Percentiles rank a stretch among this genome's conserved stretches.
Evolutionary conservation across 2,888 invertebrate species (phyloP).

Genomic region (Meiosimyza platycephala): DNA sequence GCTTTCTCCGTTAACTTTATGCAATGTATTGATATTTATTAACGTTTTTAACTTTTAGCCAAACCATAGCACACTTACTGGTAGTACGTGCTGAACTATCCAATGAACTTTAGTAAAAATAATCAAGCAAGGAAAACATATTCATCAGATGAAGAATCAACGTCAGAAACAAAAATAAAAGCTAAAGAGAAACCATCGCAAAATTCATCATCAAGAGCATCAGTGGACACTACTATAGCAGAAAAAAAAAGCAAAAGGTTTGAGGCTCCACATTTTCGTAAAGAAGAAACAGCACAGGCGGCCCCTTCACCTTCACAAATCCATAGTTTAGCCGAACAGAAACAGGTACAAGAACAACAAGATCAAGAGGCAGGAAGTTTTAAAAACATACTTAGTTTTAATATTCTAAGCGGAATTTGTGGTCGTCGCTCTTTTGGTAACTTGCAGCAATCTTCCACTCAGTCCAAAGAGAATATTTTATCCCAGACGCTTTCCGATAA

Average conservation of each 20-base stretch:
- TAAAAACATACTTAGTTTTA: conserved; percentile 45
- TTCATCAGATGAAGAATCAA: conserved; percentile 41
- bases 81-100: not conserved
- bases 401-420: conserved; percentile 51
- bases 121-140: conserved; percentile 37
- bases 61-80: too few relatives aligned
- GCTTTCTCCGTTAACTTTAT: not conserved
- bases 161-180: conserved; percentile 1
- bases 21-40: too few relatives aligned
- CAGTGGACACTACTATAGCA: conserved; percentile 31
- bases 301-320: not conserved
- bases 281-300: not conserved
- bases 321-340: not conserved
- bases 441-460: conserved; percentile 32
- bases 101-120: conserved; percentile 42
- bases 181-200: not conserved
- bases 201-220: not conserved
- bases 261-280: conserved; percentile 26
- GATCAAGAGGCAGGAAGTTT: conserved; percentile 10
- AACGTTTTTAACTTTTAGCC: too few relatives aligned
- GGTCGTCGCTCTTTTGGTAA: conserved; percentile 47
- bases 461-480: not conserved
- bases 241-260: conserved; percentile 34
- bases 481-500: not conserved
- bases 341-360: not conserved